A percentile compares a stretch with the other conserved stretches of the same genome.
These are phyloP conservation scores for Galago senegalensis DNA, from an alignment of 2,797 vertebrate genomes.

Conservation along the genomic window DNA sequence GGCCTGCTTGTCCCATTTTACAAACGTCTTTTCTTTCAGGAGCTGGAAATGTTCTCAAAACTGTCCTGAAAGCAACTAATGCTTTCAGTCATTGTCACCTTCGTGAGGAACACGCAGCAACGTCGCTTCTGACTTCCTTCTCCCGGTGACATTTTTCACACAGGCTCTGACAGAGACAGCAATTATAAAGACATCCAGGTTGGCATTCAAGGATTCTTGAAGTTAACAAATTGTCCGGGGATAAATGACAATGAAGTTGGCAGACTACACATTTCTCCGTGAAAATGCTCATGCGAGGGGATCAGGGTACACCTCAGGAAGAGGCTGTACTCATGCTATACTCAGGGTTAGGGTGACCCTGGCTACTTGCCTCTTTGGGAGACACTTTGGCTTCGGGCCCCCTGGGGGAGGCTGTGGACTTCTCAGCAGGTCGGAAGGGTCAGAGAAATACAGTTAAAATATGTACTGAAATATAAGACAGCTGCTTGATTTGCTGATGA, in stretches of 20 bases:
- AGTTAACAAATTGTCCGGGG: slow-evolving; percentile 90
- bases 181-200: slow-evolving; percentile 88
- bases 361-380: background rate
- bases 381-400: background rate
- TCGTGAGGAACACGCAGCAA: slow-evolving; percentile 69
- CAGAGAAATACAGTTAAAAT: background rate
- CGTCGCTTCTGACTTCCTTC: slow-evolving; percentile 79
- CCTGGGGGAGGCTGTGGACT: background rate
- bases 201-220: slow-evolving; percentile 87
- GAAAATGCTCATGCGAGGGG: slow-evolving; percentile 76
- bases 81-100: slow-evolving; percentile 84
- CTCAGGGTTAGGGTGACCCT: background rate
- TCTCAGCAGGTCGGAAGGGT: background rate
- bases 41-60: slow-evolving; percentile 83
- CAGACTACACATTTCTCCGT: slow-evolving; percentile 86
- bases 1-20: slow-evolving; percentile 74
- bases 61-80: slow-evolving; percentile 83
- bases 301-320: background rate
- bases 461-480: background rate
- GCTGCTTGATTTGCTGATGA: slow-evolving; percentile 20
- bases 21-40: slow-evolving; percentile 74
- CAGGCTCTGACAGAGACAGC: slow-evolving; percentile 85
- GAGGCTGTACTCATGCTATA: rapidly evolving
- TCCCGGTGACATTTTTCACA: slow-evolving; percentile 82
- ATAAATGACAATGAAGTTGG: slow-evolving; percentile 89